A percentile compares a stretch with the other conserved stretches of the same genome.
phyloP scores from a whole-genome alignment of 2,113 vertebrate genomes.

The Excalfactoria chinensis region DNA sequence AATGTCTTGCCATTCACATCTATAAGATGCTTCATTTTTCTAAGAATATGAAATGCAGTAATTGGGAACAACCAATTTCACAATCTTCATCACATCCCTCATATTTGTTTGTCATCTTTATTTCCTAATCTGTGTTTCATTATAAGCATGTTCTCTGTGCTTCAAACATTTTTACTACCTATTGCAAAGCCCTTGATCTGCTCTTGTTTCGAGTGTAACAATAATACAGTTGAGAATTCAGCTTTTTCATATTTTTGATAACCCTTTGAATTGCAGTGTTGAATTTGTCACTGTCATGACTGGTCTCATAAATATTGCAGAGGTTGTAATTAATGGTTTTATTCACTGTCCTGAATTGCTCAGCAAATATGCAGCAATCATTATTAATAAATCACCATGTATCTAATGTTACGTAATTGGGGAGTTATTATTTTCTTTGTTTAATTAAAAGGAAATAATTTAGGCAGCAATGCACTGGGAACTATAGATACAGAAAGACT shows the following conservation, averaged over 20 bases:
- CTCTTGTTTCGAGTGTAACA: neutral
- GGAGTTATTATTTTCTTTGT: constrained; percentile 25
- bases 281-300: neutral
- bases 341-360: neutral
- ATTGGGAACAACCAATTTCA: constrained; percentile 17
- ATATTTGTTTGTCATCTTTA: constrained; percentile 34
- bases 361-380: neutral
- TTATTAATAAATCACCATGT: neutral
- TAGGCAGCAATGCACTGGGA: neutral
- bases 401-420: neutral
- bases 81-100: constrained; percentile 25
- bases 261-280: neutral
- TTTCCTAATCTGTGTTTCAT: neutral
- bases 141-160: neutral
- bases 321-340: constrained; percentile 33
- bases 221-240: neutral
- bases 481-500: neutral
- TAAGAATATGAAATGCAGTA: constrained; percentile 1
- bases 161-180: neutral
- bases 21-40: constrained; percentile 34
- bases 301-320: constrained; percentile 7
- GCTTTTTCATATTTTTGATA: neutral
- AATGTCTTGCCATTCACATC: constrained; percentile 17
- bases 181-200: neutral
- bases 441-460: constrained; percentile 39